These are phyloP conservation scores for Apis mellifera DNA, from an alignment of 1,140 invertebrate genomes.

Conservation along the genomic window Amel_HAv3.1 CM009944.2:5943001-5943500, in stretches of 20 bases:
- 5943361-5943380: constrained; percentile 50
- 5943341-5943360: constrained; percentile 49
- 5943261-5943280: constrained; percentile 71
- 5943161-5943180: constrained; percentile 79
- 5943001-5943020: not conserved
- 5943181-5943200: constrained; percentile 81
- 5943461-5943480: not conserved
- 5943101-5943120: constrained; percentile 68
- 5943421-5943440: constrained; percentile 36
- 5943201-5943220: constrained; percentile 74
- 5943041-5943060: not conserved
- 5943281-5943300: constrained; percentile 81
- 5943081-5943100: constrained; percentile 20
- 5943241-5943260: constrained; percentile 70
- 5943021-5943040: not conserved
- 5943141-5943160: constrained; percentile 73
- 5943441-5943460: not conserved
- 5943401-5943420: too few species aligned
- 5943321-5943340: constrained; percentile 63
- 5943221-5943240: constrained; percentile 57
- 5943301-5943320: constrained; percentile 77
- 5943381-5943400: constrained; percentile 46
- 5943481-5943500: not conserved
- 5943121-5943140: constrained; percentile 80
- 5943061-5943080: constrained; percentile 19